phyloP scores from a whole-genome alignment of 92 coral and sea anemone genomes.

The Epizoanthus scotinus region DNA sequence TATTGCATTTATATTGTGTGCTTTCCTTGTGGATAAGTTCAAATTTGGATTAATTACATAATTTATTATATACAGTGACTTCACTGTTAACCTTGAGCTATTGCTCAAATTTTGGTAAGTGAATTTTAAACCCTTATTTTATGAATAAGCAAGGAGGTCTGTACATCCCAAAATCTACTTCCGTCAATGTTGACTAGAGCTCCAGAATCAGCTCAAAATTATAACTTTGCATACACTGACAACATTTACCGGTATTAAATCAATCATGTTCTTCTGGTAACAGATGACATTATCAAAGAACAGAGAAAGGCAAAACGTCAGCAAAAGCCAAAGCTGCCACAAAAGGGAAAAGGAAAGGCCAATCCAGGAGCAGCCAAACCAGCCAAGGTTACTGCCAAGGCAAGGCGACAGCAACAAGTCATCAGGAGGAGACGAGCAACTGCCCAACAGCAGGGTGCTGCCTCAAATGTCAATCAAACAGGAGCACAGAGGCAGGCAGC shows the following conservation, averaged over 20 bases:
- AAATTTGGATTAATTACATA: too few species aligned
- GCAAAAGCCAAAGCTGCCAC: conserved; percentile 20
- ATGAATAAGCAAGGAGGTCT: too few species aligned
- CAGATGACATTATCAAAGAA: conserved; percentile 38
- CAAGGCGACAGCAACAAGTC: neutral
- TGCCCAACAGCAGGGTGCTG: conserved; percentile 13
- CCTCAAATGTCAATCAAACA: neutral
- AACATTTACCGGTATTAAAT: too few species aligned
- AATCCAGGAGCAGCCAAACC: neutral
- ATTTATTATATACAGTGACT: too few species aligned
- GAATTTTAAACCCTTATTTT: too few species aligned
- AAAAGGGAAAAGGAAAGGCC: conserved; percentile 7
- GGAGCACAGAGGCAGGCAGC: neutral
- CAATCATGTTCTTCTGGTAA: neutral
- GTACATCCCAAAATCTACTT: too few species aligned
- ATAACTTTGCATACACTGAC: neutral
- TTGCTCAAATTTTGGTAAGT: too few species aligned
- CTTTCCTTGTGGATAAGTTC: too few species aligned
- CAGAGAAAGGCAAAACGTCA: conserved; percentile 35
- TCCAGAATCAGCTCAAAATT: too few species aligned
- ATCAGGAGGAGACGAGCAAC: neutral
- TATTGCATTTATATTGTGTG: too few species aligned
- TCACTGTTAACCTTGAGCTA: too few species aligned
- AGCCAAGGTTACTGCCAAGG: neutral
- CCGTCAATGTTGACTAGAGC: too few species aligned